phyloP scores from a whole-genome alignment of 2,888 invertebrate species.

The Scaeva pyrastri region DNA sequence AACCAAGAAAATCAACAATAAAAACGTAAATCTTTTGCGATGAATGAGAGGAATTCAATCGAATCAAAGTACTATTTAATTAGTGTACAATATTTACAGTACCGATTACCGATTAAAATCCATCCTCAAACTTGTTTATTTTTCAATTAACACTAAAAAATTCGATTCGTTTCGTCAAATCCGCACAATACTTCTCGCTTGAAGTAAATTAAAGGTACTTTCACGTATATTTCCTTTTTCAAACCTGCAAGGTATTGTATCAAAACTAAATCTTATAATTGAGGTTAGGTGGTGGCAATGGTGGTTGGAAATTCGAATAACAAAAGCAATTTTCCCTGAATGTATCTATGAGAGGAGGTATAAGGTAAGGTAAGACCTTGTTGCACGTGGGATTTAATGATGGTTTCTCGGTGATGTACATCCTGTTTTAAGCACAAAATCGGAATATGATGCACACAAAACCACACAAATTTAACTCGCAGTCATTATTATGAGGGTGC shows the following conservation, averaged over 20 bases:
- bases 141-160: too few relatives aligned
- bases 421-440: conserved; percentile 23
- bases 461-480: not conserved
- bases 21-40: too few relatives aligned
- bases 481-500: conserved; percentile 19
- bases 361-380: conserved; percentile 7
- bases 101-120: too few relatives aligned
- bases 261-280: conserved; percentile 31
- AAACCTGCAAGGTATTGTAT: not conserved
- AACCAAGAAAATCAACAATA: too few relatives aligned
- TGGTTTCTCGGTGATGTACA: conserved; percentile 26
- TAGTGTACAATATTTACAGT: too few relatives aligned
- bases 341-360: not conserved
- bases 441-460: not conserved
- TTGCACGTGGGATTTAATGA: conserved; percentile 51
- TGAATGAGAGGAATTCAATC: too few relatives aligned
- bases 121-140: too few relatives aligned
- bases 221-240: not conserved
- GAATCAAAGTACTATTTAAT: too few relatives aligned
- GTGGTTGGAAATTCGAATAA: conserved; percentile 39
- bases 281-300: conserved; percentile 29
- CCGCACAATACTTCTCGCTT: not conserved
- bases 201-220: not conserved
- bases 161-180: not conserved
- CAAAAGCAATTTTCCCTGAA: conserved; percentile 15